Percentiles rank a stretch among this genome's conserved stretches.
Evolutionary conservation across 2,888 invertebrate species (phyloP).

Genomic region (Harmothoe impar): DNA sequence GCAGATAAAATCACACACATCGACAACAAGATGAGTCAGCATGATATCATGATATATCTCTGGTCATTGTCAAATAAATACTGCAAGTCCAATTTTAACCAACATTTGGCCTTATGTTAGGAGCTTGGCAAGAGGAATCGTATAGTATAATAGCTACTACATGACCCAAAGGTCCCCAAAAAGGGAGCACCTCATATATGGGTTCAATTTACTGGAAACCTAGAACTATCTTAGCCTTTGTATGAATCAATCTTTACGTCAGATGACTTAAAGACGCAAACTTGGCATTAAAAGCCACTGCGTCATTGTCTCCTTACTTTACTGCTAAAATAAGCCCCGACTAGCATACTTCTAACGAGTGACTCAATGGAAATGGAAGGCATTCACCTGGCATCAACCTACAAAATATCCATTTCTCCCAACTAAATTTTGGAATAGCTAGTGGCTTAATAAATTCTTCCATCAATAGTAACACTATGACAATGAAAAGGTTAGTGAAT

Average conservation of each 20-base stretch:
- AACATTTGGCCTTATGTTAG: background rate
- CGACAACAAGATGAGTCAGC: background rate
- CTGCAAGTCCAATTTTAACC: conserved; percentile 4
- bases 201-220: background rate
- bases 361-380: no score
- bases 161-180: background rate
- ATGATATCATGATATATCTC: background rate
- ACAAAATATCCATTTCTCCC: conserved; percentile 16
- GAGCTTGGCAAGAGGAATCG: background rate
- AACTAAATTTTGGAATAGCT: conserved; percentile 44
- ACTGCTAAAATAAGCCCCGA: no score
- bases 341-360: no score
- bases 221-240: background rate
- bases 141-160: background rate
- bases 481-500: conserved; percentile 34
- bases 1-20: conserved; percentile 13
- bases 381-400: no score
- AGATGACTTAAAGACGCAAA: background rate
- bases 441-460: background rate
- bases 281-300: conserved; percentile 7
- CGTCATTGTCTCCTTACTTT: conserved; percentile 13
- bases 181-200: background rate
- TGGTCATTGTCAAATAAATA: background rate
- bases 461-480: background rate
- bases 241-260: background rate